Conservation (phyloP, 2,113 vertebrate species). For the Dascyllus trimaculatus region DNA sequence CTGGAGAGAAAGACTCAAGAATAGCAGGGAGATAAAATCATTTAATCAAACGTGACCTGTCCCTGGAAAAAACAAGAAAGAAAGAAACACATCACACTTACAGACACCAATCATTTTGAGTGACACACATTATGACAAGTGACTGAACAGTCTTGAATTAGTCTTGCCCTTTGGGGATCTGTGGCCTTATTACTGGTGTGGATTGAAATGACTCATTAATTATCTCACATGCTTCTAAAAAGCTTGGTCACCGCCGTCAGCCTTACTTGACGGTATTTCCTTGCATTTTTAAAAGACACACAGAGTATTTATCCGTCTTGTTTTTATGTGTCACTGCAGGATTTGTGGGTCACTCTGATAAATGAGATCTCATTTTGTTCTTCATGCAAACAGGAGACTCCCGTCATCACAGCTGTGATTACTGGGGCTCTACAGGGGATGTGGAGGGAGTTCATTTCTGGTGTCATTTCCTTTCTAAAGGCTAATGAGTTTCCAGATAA, state of each 20-base stretch:
- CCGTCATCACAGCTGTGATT: constrained; percentile 50
- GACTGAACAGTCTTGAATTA: constrained; percentile 69
- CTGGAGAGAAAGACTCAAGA: constrained; percentile 34
- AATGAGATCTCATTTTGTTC: constrained; percentile 5
- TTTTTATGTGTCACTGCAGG: not conserved
- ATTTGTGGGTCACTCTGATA: constrained; percentile 22
- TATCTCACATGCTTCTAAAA: constrained; percentile 48
- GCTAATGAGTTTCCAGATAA: constrained; percentile 73
- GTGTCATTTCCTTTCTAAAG: constrained; percentile 68
- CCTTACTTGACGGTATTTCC: constrained; percentile 10
- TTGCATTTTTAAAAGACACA: not conserved
- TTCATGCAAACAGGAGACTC: constrained; percentile 23
- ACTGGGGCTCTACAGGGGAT: constrained; percentile 37
- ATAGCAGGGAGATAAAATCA: constrained; percentile 34
- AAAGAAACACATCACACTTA: constrained; percentile 20
- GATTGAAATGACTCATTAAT: constrained; percentile 72
- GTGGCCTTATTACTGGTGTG: constrained; percentile 72
- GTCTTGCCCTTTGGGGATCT: constrained; percentile 65
- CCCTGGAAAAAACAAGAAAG: not conserved
- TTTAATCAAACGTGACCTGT: constrained; percentile 69
- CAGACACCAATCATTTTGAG: constrained; percentile 68
- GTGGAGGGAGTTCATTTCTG: constrained; percentile 62
- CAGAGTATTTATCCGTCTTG: not conserved
- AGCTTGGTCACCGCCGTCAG: constrained; percentile 37
- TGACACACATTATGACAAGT: constrained; percentile 69